These are phyloP conservation scores for Hyalella azteca DNA, from an alignment of 2,888 invertebrate species.

Conservation along the genomic window DNA sequence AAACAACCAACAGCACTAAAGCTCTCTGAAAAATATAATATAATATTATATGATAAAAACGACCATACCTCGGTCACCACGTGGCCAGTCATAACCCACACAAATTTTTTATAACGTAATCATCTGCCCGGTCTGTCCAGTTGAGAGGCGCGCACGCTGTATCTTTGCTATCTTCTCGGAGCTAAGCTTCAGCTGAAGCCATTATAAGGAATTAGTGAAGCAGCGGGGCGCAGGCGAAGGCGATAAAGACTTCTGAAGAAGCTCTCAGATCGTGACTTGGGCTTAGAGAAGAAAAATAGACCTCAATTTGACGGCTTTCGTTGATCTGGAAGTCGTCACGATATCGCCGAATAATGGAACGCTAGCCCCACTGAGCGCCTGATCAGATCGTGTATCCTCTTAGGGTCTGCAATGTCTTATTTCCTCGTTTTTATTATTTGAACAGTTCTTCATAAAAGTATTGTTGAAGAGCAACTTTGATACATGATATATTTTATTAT, in stretches of 20 bases:
- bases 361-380: neutral
- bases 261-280: constrained; percentile 11
- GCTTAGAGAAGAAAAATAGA: constrained; percentile 3
- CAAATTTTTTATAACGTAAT: too few relatives aligned
- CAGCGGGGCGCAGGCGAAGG: neutral
- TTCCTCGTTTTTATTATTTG: too few relatives aligned
- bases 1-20: too few relatives aligned
- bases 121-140: too few relatives aligned
- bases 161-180: neutral
- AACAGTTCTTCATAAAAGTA: too few relatives aligned
- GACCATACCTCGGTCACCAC: too few relatives aligned
- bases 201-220: constrained; percentile 21
- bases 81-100: too few relatives aligned
- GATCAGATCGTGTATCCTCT: neutral
- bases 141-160: too few relatives aligned
- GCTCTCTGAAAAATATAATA: too few relatives aligned
- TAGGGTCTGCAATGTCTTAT: neutral
- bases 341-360: neutral
- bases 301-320: constrained; percentile 27
- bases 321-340: constrained; percentile 18
- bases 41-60: too few relatives aligned
- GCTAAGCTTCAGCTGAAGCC: neutral
- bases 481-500: too few relatives aligned
- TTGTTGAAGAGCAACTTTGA: too few relatives aligned
- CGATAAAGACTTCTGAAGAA: constrained; percentile 36